A percentile compares a stretch with the other conserved stretches of the same genome.
Evolutionary conservation across 2,888 invertebrate species (phyloP).

Genomic region (Leucophora obtusa): DNA sequence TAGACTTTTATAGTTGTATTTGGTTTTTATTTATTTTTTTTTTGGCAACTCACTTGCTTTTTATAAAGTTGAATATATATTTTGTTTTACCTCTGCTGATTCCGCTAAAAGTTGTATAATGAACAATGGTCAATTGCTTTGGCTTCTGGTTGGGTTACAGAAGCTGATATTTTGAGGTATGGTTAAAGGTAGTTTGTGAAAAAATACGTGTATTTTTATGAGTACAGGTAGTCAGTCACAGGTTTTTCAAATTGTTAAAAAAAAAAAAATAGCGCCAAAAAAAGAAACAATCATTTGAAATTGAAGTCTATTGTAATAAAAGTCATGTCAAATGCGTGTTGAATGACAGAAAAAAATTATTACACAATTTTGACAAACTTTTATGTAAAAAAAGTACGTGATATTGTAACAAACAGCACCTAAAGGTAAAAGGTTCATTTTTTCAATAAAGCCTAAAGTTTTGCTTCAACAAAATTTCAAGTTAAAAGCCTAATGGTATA

Average conservation of each 20-base stretch:
- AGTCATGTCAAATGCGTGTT: conserved; percentile 63
- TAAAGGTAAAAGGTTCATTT: conserved; percentile 38
- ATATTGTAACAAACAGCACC: conserved; percentile 11
- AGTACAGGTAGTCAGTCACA: conserved; percentile 30
- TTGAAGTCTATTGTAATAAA: conserved; percentile 63
- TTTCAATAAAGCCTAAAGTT: conserved; percentile 8
- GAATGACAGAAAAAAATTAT: conserved; percentile 41
- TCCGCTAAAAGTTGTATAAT: not conserved
- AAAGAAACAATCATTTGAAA: conserved; percentile 31
- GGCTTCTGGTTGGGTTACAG: conserved; percentile 50
- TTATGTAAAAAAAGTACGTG: not conserved
- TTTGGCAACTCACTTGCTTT: conserved; percentile 47
- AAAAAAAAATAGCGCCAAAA: not conserved
- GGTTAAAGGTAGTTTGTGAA: conserved; percentile 22
- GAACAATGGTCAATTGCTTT: conserved; percentile 63
- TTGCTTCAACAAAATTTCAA: not conserved
- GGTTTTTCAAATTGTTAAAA: not conserved
- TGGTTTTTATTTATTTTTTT: conserved; percentile 38
- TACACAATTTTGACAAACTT: conserved; percentile 42
- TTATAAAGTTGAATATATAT: conserved; percentile 1
- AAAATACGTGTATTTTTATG: conserved; percentile 14
- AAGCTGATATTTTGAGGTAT: conserved; percentile 20
- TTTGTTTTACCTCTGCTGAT: conserved; percentile 21
- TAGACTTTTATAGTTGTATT: conserved; percentile 50
- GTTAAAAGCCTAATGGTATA: not conserved